Conservation (phyloP, 2,888 invertebrate genomes). For the Cetonia aurata region DNA sequence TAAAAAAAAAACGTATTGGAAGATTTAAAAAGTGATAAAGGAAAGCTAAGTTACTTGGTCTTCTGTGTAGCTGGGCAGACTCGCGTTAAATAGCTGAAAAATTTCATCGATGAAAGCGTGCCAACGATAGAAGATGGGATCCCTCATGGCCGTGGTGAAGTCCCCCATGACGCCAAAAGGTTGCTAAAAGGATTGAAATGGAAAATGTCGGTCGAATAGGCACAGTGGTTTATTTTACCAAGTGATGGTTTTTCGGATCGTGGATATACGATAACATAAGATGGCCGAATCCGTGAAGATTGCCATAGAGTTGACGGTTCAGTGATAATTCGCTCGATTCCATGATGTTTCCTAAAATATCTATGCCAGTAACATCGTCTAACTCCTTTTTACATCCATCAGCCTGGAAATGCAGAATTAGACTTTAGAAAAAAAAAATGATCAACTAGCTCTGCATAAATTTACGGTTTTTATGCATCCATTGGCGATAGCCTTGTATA, state of each 20-base stretch:
- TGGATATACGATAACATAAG: conserved; percentile 80
- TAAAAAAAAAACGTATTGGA: not conserved
- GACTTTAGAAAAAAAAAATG: not conserved
- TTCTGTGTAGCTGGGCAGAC: conserved; percentile 73
- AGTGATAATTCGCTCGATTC: conserved; percentile 77
- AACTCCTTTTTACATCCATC: conserved; percentile 71
- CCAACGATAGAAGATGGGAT: conserved; percentile 87
- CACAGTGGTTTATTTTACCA: conserved; percentile 66
- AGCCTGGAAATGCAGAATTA: conserved; percentile 66
- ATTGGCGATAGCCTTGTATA: conserved; percentile 77
- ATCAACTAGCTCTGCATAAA: conserved; percentile 25
- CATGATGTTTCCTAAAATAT: conserved; percentile 82
- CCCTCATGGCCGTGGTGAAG: conserved; percentile 85
- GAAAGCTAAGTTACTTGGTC: conserved; percentile 67
- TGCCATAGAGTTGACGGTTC: conserved; percentile 78
- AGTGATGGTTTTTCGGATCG: conserved; percentile 80
- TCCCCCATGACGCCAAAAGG: conserved; percentile 85
- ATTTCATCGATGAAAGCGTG: conserved; percentile 82
- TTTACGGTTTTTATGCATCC: conserved; percentile 71
- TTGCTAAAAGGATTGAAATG: conserved; percentile 69
- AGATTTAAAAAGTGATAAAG: not conserved
- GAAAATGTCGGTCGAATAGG: not conserved
- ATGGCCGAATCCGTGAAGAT: conserved; percentile 85
- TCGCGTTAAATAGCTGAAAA: conserved; percentile 79
- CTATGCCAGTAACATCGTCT: conserved; percentile 78